Base-by-base conservation (phyloP, 2,797 vertebrate species). In the Muscicapa comitata region DNA sequence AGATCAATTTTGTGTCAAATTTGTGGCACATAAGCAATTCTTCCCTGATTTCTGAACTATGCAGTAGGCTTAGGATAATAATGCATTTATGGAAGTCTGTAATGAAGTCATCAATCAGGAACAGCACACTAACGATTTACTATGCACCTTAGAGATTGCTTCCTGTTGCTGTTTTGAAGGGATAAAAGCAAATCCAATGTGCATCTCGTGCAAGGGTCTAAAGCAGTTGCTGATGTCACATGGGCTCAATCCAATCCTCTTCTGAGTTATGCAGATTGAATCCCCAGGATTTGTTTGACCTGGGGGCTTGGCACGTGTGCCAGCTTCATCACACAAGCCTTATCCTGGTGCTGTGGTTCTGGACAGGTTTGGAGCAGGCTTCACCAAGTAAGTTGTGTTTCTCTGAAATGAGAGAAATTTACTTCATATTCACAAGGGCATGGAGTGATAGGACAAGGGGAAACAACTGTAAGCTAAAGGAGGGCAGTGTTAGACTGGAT, bases 301-400 rank as follows among this genome's bases (percentile, higher is more conserved):
- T 3, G 2, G 42, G 35, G 55, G 21, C 38, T 66, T 26, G 57
- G 76, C n/a, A 0, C 3, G 10, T 57, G 35, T 74, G 43, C 61
- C 71, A n/a, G 2, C 40, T 53, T 40, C 4, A 0, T 21, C 62
- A 51, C 29, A 25, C 53, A 58, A 38, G 58, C 1, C 4, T 25
- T 13, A 13, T 26, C 38, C 18, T 0, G 0, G 29, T 0, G 0
- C 33, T 0, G 0, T 9, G 23, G 19, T 16, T 54, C 10, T 15
- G 53, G 72, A 26, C 48, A 26, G 31, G 2, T 17, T 48, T 7
- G 3, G 31, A 48, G 47, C 10, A 17, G 11, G 18, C 80, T 47
- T 48, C 33, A 25, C 11, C 14, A 20, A 62, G 33, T 6, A 20
- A 78, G 42, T 4, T 23, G 31, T n/a, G 17, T 38, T 75, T 43